Percentiles rank a stretch among this genome's conserved stretches.
Evolutionary conservation across 2,797 vertebrate genomes (phyloP).

Genomic region (Sebastolobus alascanus): DNA sequence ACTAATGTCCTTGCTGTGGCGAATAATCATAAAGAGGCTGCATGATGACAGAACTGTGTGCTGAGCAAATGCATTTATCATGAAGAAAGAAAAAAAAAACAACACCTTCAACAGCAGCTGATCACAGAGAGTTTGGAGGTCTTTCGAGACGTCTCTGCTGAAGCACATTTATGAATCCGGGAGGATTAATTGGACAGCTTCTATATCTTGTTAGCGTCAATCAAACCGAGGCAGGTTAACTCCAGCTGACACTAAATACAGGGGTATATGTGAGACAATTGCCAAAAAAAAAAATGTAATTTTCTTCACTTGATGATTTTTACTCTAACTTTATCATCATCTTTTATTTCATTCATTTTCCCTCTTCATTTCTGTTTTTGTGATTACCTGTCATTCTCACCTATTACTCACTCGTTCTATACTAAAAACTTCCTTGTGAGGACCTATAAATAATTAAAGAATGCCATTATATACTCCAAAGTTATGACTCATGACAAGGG

Average conservation of each 20-base stretch:
- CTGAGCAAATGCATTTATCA: constrained; percentile 8
- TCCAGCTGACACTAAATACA: constrained; percentile 31
- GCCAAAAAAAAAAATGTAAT: neutral
- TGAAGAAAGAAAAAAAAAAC: neutral
- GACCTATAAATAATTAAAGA: neutral
- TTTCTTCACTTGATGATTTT: neutral
- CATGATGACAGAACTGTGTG: neutral
- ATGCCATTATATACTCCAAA: neutral
- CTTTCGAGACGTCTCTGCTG: constrained; percentile 7
- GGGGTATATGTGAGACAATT: neutral
- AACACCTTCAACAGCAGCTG: neutral
- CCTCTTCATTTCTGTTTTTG: neutral
- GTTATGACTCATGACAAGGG: neutral
- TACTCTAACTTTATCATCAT: neutral
- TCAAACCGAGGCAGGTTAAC: constrained; percentile 46
- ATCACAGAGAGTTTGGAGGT: neutral
- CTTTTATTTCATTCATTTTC: neutral
- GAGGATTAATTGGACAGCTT: constrained; percentile 26
- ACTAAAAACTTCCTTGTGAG: neutral
- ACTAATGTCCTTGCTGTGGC: neutral
- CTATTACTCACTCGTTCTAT: neutral
- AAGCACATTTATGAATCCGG: constrained; percentile 4
- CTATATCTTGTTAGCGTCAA: constrained; percentile 46
- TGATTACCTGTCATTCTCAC: neutral
- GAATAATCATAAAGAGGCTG: constrained; percentile 1